Conservation (phyloP, 2,888 invertebrate species). For the Dryobotodes eremita region DNA sequence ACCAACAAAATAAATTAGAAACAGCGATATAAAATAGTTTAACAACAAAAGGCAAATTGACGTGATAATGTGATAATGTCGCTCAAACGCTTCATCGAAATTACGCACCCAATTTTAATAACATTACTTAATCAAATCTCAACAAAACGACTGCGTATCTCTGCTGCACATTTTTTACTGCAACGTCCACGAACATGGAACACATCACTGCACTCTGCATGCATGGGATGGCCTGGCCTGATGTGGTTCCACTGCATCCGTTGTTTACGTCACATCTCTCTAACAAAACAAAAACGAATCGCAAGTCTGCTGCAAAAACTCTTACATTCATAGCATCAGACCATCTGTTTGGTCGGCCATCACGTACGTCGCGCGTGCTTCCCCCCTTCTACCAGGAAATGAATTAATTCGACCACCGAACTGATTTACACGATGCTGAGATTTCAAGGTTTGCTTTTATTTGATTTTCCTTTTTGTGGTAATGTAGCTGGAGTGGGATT, state of each 20-base stretch:
- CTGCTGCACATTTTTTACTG: conserved; percentile 36
- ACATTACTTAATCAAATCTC: conserved; percentile 3
- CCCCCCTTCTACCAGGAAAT: conserved; percentile 52
- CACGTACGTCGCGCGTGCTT: conserved; percentile 63
- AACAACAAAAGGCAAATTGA: neutral
- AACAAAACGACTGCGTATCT: conserved; percentile 11
- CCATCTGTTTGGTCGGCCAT: conserved; percentile 60
- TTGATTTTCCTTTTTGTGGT: conserved; percentile 63
- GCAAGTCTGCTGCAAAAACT: conserved; percentile 52
- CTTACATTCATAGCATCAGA: conserved; percentile 56
- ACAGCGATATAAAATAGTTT: neutral
- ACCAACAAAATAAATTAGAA: neutral
- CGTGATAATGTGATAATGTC: neutral
- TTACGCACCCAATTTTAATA: conserved; percentile 4
- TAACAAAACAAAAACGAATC: conserved; percentile 47
- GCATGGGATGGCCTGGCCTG: conserved; percentile 49
- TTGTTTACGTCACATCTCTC: conserved; percentile 55
- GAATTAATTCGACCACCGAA: conserved; percentile 63
- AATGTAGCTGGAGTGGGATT: conserved; percentile 38
- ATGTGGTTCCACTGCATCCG: conserved; percentile 61
- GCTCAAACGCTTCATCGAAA: conserved; percentile 36
- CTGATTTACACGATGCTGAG: conserved; percentile 63
- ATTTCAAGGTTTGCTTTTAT: conserved; percentile 62
- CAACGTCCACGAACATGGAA: conserved; percentile 27
- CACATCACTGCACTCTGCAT: conserved; percentile 59